phyloP scores from a whole-genome alignment of 2,888 invertebrate species.

The Aquatica leii region DNA sequence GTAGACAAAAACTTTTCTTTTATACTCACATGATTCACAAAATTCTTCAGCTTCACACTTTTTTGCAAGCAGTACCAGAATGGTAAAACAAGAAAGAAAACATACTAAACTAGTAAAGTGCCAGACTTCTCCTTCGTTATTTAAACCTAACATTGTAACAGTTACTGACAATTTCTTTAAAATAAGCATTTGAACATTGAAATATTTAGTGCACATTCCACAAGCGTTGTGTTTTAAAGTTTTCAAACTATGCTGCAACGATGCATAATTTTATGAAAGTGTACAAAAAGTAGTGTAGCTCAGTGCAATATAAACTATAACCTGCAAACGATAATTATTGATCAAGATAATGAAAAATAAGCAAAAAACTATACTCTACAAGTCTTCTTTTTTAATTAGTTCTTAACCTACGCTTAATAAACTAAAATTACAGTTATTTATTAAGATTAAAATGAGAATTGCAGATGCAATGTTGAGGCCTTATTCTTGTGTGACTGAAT shows the following conservation, averaged over 20 bases:
- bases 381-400: slow-evolving; percentile 7
- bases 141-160: slow-evolving; percentile 4
- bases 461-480: slow-evolving; percentile 48
- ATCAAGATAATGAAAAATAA: slow-evolving; percentile 8
- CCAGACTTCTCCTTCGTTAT: not conserved
- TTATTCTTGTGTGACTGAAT: slow-evolving; percentile 58
- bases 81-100: slow-evolving; percentile 13
- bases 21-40: slow-evolving; percentile 6
- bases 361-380: slow-evolving; percentile 14
- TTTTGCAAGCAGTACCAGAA: slow-evolving; percentile 12
- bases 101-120: slow-evolving; percentile 13
- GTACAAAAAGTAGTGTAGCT: slow-evolving; percentile 7
- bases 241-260: slow-evolving; percentile 3
- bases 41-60: slow-evolving; percentile 6
- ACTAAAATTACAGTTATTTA: slow-evolving; percentile 22
- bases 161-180: not conserved
- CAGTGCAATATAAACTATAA: slow-evolving; percentile 11
- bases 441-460: slow-evolving; percentile 25
- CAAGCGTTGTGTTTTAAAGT: slow-evolving; percentile 7
- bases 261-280: slow-evolving; percentile 10
- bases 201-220: slow-evolving; percentile 14
- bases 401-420: slow-evolving; percentile 13
- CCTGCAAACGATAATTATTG: slow-evolving; percentile 11
- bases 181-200: slow-evolving; percentile 1
- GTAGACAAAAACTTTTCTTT: too few species aligned